Percentiles rank a stretch among this genome's conserved stretches.
These are phyloP conservation scores for Oryzias woworae DNA, from an alignment of 2,113 vertebrate species.

Conservation along the genomic window DNA sequence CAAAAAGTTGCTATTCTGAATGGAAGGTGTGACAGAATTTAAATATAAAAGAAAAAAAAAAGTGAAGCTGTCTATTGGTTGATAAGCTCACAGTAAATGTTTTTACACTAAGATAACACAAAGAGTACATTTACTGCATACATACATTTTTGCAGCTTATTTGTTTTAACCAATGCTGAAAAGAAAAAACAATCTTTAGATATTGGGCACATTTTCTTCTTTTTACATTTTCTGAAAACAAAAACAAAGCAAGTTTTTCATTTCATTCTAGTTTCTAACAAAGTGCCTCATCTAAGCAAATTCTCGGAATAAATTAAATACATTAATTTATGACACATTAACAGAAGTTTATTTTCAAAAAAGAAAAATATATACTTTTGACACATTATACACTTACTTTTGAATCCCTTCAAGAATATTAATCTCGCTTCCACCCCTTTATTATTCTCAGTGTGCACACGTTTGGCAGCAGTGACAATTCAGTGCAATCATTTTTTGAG, in stretches of 20 bases:
- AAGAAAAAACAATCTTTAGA: too few relatives aligned
- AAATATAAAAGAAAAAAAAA: too few relatives aligned
- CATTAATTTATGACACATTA: conserved; percentile 60
- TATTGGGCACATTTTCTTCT: neutral
- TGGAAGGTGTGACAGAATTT: too few relatives aligned
- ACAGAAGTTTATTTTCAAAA: conserved; percentile 55
- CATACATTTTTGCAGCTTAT: too few relatives aligned
- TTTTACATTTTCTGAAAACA: conserved; percentile 3
- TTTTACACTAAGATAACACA: too few relatives aligned
- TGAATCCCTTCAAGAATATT: conserved; percentile 17
- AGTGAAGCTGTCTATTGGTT: too few relatives aligned
- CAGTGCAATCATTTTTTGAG: conserved; percentile 14
- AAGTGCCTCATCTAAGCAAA: conserved; percentile 69
- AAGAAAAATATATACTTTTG: conserved; percentile 23
- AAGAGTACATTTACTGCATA: too few relatives aligned
- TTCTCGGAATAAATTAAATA: conserved; percentile 76
- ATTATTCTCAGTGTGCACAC: neutral
- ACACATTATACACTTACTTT: neutral
- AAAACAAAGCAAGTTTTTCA: conserved; percentile 21
- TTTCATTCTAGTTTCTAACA: conserved; percentile 58
- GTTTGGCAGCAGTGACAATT: conserved; percentile 11
- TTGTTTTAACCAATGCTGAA: too few relatives aligned
- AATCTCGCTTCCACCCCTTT: neutral
- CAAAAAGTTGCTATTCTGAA: too few relatives aligned
- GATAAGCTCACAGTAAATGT: too few relatives aligned